Conservation (phyloP, 53 echinoderm and acorn worm genomes). For the Holothuria scabra region DNA sequence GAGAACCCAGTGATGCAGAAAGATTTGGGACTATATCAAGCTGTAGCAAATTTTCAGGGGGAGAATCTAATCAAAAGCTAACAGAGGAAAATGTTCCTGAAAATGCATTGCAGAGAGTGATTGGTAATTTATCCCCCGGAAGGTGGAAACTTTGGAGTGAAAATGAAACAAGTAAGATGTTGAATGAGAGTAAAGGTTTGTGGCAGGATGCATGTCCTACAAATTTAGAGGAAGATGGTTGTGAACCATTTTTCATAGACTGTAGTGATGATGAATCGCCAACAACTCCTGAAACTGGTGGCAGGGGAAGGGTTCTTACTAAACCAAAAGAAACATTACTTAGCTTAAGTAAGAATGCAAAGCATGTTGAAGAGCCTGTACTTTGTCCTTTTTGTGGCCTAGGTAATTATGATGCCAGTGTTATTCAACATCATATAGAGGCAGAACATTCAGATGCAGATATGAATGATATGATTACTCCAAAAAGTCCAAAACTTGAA, state of each 20-base stretch:
- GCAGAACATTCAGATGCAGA: slow-evolving; percentile 64
- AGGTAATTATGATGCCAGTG: slow-evolving; percentile 75
- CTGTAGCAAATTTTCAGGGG: too few relatives aligned
- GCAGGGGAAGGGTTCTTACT: neutral
- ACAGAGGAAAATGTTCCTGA: neutral
- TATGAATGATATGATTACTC: neutral
- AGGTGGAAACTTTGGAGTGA: slow-evolving; percentile 11
- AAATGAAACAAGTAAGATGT: slow-evolving; percentile 20
- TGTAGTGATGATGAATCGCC: neutral
- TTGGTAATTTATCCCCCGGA: slow-evolving; percentile 43
- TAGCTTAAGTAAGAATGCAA: slow-evolving; percentile 72
- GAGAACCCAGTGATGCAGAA: neutral
- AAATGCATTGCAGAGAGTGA: slow-evolving; percentile 41
- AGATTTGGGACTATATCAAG: too few relatives aligned
- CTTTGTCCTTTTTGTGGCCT: slow-evolving; percentile 85
- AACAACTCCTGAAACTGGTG: neutral
- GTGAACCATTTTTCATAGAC: neutral
- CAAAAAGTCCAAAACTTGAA: neutral
- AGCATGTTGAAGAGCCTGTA: slow-evolving; percentile 58
- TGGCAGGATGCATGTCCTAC: neutral
- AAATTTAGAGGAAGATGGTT: neutral
- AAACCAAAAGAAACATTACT: slow-evolving; percentile 73
- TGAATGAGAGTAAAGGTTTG: slow-evolving; percentile 11
- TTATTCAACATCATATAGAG: slow-evolving; percentile 66
- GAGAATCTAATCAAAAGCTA: too few relatives aligned